Base-by-base conservation (phyloP, 2,888 invertebrate genomes). In the Synergus itoensis region DNA sequence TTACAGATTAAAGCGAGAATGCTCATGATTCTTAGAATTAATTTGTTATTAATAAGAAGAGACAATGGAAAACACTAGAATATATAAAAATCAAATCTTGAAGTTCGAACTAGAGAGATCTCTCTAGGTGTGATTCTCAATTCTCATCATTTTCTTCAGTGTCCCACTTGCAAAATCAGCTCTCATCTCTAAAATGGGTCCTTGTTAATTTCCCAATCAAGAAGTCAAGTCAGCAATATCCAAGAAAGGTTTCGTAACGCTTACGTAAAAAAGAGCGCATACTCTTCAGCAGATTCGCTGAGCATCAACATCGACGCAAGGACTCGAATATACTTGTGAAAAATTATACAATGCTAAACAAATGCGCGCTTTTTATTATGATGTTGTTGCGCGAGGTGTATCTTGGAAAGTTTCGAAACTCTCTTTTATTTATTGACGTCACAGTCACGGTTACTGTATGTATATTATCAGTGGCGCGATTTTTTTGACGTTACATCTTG, bases 201-300 rank as follows among this genome's bases (percentile, higher is more conserved):
- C 40, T 41, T 18, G 65, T 41, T 73, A 53, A 73, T 82, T 79
- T 79, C 73, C 14, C 77, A 82, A 82, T 78, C 76, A 62, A 12
- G 36, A 60, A 69, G 77, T 77, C 79, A 28, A 63, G 60, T 82
- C 82, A 82, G 82, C 82, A 67, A 75, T 77, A 67, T 75, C n/a
- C 1, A 57, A 67, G 45, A 57, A 77, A 21, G 28, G 73, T 82
- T 82, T 81, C 79, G 62, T 73, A 79, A 78, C 40, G 40, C 41
- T 78, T 45, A 67, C 53, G 73, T 73, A 40, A 73, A 73, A 69
- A 28, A 69, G 14, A 53, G 12, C 9, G 18, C 21, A 36, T n/a
- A 40, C 53, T 48, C 53, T 18, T 73, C 73, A 28, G 36, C 73
- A 73, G 73, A 73, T 73, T 36, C 53, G 73, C 73, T 73, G 65